Evolutionary conservation across 1,140 invertebrate genomes (phyloP), one percentile per base, ranked within the genome.

Genomic region (Pachyrhynchus sulphureomaculatus): DNA sequence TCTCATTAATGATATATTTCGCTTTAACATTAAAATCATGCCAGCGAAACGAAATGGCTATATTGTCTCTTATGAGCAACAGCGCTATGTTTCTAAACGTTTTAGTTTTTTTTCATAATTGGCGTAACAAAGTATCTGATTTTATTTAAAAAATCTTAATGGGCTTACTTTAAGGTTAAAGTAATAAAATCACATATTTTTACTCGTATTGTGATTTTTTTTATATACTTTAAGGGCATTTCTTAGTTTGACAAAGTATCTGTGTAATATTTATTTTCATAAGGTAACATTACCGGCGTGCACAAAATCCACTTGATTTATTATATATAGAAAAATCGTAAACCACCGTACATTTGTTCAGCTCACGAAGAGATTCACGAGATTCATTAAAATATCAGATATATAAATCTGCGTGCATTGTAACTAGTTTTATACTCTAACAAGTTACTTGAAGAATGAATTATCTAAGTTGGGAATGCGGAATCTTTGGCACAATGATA

Each of bases 1-100:
- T 29, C 8, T 3, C 8, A 26, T 29, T 29, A 29, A 29, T 45
- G 15, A 39, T 41, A 24, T 4, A 18, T 37, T 45, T 33, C 29
- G 13, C 49, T 24, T 56, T 49, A 8, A 13, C 26, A 47, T 51
- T 51, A 29, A 53, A 29, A n/a, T n/a, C n/a, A 23, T 29, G 23
- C 48, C 48, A 47, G 52, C 17, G 42, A 48, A 42, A 8, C 33
- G 17, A 51, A 23, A 51, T 17, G 51, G 59, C 63, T 68, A 65
- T 68, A 68, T 68, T 68, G 62, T 68, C 63, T 68, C 60, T 39
- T 62, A 68, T 68, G 63, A 68, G 62, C 63, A 68, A 65, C 36
- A 65, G 59, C 58, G 53, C 63, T 52, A n/a, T 13, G 26, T 26
- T 17, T 9, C 17, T 51, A 36, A 20, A 29, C 26, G n/a, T 26